Evolutionary conservation across 2,113 vertebrate species (phyloP), one percentile per base, ranked within the genome.

Genomic region (Oncorhynchus masou): DNA sequence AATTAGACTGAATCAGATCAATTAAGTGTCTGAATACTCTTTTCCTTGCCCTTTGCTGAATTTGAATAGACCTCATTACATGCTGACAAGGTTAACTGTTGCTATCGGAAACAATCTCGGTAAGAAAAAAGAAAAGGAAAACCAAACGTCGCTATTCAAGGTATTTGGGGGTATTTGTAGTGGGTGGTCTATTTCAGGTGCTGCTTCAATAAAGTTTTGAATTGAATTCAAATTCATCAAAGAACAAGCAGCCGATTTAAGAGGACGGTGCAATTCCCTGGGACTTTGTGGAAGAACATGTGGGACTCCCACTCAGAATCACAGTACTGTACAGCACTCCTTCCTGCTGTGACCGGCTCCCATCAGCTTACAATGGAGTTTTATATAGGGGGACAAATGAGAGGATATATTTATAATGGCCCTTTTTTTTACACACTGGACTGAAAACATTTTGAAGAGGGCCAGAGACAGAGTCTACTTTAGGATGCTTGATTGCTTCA

Each of bases 401-500:
- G 39, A n/a, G 54, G 29, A 49, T 25, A 71, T 81, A 87, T 92
- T 90, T 91, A 91, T 88, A 80, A 85, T 79, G 88, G 88, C 83
- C 81, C 81, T 68, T 85, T 81, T 83, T 83, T 83, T 83, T 79
- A 92, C 87, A 94, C 93, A 94, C 93, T 94, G 93, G 92, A 93
- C 84, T 78, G 72, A 85, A 78, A 80, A 72, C 77, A 65, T 85
- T 85, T 78, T 71, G 2, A 48, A 79, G 82, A 79, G 76, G 85
- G 80, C 80, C 76, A 76, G 75, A 81, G 88, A 92, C 88, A 68
- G 79, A 90, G 74, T 91, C 91, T 86, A 87, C 81, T 3, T 92
- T 81, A 90, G 79, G 90, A 92, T 89, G 86, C 83, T 81, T 68
- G 71, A 77, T 75, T 75, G 86, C 77, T 85, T 82, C 27, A 45